phyloP scores from a whole-genome alignment of 2,888 invertebrate genomes.

The Scrobipalpa costella region DNA sequence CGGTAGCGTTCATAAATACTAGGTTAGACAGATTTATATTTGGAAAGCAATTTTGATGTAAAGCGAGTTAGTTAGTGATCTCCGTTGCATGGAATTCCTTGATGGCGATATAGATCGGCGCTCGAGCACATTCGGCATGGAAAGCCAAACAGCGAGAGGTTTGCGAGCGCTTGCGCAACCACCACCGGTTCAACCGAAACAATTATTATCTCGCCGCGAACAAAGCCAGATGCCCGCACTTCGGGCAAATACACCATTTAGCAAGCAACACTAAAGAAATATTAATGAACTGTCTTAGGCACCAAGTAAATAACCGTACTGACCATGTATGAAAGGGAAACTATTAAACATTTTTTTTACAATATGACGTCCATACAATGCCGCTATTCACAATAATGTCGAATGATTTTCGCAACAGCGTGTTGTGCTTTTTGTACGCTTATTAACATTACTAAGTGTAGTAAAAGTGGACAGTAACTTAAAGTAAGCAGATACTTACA shows the following conservation, averaged over 20 bases:
- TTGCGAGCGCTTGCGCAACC: conserved; percentile 34
- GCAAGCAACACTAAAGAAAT: conserved; percentile 37
- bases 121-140: conserved; percentile 5
- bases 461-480: background rate
- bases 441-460: conserved; percentile 10
- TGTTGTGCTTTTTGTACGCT: conserved; percentile 9
- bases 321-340: conserved; percentile 28
- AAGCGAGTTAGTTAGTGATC: background rate
- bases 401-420: conserved; percentile 20
- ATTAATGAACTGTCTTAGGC: conserved; percentile 45
- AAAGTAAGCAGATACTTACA: background rate
- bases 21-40: background rate
- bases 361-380: conserved; percentile 17
- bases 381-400: conserved; percentile 22
- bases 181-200: conserved; percentile 34
- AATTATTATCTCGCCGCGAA: conserved; percentile 41
- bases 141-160: conserved; percentile 14
- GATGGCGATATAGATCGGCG: conserved; percentile 10
- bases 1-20: background rate
- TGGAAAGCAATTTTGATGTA: background rate
- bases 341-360: conserved; percentile 8
- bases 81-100: background rate
- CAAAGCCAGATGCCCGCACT: conserved; percentile 34
- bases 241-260: conserved; percentile 40
- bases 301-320: conserved; percentile 29